Evolutionary conservation across 2,888 invertebrate genomes (phyloP).

Genomic region (Bugulina stolonifera): DNA sequence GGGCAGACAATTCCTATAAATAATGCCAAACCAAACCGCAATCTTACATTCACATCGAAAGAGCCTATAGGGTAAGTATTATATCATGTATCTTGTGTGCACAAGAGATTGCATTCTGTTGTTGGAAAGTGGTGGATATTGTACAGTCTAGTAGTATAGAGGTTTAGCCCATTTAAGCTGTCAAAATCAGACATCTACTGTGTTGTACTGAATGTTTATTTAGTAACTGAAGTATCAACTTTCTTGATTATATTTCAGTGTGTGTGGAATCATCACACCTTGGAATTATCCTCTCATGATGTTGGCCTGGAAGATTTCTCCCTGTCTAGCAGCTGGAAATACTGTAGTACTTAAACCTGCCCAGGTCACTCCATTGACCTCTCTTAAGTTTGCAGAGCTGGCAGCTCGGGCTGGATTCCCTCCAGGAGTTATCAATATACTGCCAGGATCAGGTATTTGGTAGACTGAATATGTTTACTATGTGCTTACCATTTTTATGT

Average conservation of each 20-base stretch:
- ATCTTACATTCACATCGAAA: conserved; percentile 77
- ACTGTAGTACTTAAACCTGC: conserved; percentile 94
- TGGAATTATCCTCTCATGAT: conserved; percentile 99
- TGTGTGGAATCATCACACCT: conserved; percentile 85
- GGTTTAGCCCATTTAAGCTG: too few relatives aligned
- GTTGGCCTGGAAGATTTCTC: conserved; percentile 97
- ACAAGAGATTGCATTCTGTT: too few relatives aligned
- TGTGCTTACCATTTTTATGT: not conserved
- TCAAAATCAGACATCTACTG: too few relatives aligned
- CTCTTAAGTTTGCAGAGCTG: conserved; percentile 89
- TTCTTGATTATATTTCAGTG: conserved; percentile 63
- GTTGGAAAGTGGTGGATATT: too few relatives aligned
- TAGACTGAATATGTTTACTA: not conserved
- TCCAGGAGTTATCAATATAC: conserved; percentile 85
- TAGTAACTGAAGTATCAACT: too few relatives aligned
- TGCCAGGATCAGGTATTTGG: conserved; percentile 69
- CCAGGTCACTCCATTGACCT: conserved; percentile 78
- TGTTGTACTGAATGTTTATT: too few relatives aligned
- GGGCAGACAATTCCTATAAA: conserved; percentile 83
- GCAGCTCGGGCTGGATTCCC: conserved; percentile 86
- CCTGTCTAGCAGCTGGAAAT: conserved; percentile 91
- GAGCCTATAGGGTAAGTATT: conserved; percentile 81
- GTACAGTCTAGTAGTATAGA: too few relatives aligned
- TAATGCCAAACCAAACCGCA: conserved; percentile 83
- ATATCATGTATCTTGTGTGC: too few relatives aligned